Base-by-base conservation (phyloP, 2,113 vertebrate genomes). In the Acanthochromis polyacanthus region DNA sequence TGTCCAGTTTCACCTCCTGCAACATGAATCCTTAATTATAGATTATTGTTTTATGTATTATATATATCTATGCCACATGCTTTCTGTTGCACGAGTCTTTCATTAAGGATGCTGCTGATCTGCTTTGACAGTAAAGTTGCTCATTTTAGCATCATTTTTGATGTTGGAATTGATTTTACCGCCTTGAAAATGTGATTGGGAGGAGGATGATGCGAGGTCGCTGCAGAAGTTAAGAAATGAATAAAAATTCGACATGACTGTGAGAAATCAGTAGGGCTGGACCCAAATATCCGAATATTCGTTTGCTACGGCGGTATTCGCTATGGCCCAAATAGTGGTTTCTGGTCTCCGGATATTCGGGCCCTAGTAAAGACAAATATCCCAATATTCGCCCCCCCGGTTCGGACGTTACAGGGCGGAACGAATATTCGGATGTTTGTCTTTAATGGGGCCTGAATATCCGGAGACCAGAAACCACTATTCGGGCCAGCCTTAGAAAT, bases 151-250 rank as follows among this genome's bases (percentile, higher is more conserved):
- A 36, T 30, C 2, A 0, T 58, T 65, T 40, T 64, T 4, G 62
- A 64, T 57, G 72, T 72, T 59, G 62, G 64, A 57, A 71, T 72
- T 74, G 10, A 72, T 85, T 71, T 69, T 10, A 69, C 59, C 59
- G 2, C 46, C 78, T 64, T 67, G 19, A 23, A 72, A 78, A 76
- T 43, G 23, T 15, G 43, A 40, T 5, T 17, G 15, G 25, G 0
- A 25, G n/a, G 5, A 19, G 38, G 10, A 6, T 19, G 28, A 59
- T 16, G 23, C 23, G 50, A 70, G 28, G 20, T 70, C 12, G 5
- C 58, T 10, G 61, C 43, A 4, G 5, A 23, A 3, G 32, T 16
- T 17, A 16, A n/a, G 32, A 52, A 30, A 62, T 9, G 5, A 43
- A 56, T n/a, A 66, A 17, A 32, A 51, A 69, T 52, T 58, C 23